Evolutionary conservation across 2,797 vertebrate species (phyloP).

Genomic region (Zenarchopterus dispar): DNA sequence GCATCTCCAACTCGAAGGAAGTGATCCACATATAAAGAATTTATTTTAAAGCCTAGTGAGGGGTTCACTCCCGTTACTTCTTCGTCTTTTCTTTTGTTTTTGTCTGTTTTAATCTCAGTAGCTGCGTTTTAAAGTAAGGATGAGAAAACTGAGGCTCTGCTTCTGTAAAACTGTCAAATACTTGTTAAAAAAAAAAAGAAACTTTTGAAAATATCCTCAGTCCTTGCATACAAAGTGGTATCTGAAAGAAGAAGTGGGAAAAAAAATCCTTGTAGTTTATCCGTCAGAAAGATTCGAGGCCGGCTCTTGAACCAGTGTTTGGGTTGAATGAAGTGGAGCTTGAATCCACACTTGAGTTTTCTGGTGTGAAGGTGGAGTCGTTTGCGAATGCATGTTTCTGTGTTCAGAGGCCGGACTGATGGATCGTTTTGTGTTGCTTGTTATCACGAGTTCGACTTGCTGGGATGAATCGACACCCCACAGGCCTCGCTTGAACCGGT

Average conservation of each 20-base stretch:
- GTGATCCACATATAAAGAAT: background rate
- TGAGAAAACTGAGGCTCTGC: too few relatives aligned
- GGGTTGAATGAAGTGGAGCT: conserved; percentile 8
- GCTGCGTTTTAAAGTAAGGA: too few relatives aligned
- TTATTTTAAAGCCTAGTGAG: background rate
- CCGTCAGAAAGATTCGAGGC: conserved; percentile 13
- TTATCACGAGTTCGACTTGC: conserved; percentile 52
- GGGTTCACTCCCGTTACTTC: too few relatives aligned
- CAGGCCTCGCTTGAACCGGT: conserved; percentile 30
- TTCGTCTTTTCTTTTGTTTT: too few relatives aligned
- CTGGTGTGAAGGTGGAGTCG: background rate
- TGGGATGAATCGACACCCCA: conserved; percentile 53
- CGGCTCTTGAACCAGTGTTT: background rate
- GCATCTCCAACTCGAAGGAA: background rate
- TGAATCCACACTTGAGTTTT: background rate
- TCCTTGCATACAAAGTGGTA: background rate
- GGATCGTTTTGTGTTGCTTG: conserved; percentile 24
- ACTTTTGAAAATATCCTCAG: background rate
- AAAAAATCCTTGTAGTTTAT: too few relatives aligned
- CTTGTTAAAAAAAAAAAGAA: too few relatives aligned
- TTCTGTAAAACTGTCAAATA: too few relatives aligned
- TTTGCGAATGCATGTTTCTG: background rate
- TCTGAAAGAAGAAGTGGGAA: background rate
- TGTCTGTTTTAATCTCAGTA: too few relatives aligned
- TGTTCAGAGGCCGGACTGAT: conserved; percentile 8